These are phyloP conservation scores for Brotula barbata DNA, from an alignment of 2,797 vertebrate species.

Conservation along the genomic window DNA sequence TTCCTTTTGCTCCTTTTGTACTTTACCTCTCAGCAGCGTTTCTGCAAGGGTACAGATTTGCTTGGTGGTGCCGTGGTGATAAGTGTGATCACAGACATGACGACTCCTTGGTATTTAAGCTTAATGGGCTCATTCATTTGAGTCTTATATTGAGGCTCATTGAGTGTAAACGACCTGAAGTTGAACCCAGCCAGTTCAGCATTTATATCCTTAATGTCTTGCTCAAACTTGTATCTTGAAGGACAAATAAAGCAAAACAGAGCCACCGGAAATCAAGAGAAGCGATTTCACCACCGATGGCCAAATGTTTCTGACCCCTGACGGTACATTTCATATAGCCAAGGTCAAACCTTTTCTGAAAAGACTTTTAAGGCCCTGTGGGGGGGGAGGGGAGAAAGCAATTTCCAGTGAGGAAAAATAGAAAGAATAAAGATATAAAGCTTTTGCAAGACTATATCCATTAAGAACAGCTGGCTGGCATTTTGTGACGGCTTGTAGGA, in stretches of 20 bases:
- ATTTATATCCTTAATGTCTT: conserved; percentile 49
- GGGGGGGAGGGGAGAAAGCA: background rate
- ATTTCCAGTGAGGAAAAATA: conserved; percentile 2
- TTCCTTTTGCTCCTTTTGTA: conserved; percentile 26
- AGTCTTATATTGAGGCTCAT: conserved; percentile 47
- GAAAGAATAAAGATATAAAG: conserved; percentile 15
- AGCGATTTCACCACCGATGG: conserved; percentile 23
- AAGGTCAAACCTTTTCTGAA: conserved; percentile 15
- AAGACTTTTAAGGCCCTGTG: conserved; percentile 8
- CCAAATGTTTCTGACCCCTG: conserved; percentile 33
- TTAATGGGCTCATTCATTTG: conserved; percentile 56
- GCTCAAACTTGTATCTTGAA: conserved; percentile 46
- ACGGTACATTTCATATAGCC: conserved; percentile 29
- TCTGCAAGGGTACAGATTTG: conserved; percentile 52
- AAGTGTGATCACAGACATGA: conserved; percentile 50
- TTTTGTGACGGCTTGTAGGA: conserved; percentile 38
- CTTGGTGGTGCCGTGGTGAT: conserved; percentile 51
- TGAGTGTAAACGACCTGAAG: conserved; percentile 52
- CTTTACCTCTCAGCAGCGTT: conserved; percentile 22
- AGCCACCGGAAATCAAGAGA: background rate
- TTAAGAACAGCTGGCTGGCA: conserved; percentile 28
- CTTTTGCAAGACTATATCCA: conserved; percentile 41
- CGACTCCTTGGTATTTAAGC: conserved; percentile 53
- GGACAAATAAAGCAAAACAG: background rate
- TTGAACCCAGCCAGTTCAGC: conserved; percentile 57